These are phyloP conservation scores for Somateria mollissima DNA, from an alignment of 2,797 vertebrate genomes.

Conservation along the genomic window DNA sequence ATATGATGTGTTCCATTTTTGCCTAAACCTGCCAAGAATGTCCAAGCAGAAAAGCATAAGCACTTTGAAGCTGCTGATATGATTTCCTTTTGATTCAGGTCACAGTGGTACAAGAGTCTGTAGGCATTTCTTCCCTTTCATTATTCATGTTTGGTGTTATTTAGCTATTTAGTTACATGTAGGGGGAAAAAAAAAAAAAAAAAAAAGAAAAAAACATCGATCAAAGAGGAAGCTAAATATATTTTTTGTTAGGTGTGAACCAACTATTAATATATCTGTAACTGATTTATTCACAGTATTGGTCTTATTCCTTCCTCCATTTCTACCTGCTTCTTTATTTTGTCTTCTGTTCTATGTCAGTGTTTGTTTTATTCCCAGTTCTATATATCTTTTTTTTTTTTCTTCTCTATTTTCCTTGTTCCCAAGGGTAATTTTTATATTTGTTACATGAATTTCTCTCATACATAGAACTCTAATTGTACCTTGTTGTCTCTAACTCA, in stretches of 20 bases:
- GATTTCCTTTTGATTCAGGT: background rate
- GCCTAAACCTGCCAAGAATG: background rate
- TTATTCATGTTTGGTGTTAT: background rate
- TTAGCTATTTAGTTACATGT: background rate
- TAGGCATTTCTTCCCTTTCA: background rate
- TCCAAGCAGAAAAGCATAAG: background rate
- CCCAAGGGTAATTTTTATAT: background rate
- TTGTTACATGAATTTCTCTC: background rate
- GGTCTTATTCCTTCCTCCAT: background rate
- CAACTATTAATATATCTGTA: background rate
- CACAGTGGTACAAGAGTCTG: background rate
- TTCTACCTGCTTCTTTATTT: background rate
- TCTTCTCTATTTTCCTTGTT: background rate
- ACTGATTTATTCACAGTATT: background rate
- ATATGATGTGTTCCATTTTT: background rate
- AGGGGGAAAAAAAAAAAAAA: background rate
- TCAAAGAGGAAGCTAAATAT: background rate
- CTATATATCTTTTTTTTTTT: background rate
- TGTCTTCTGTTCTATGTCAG: background rate
- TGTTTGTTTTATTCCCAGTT: background rate
- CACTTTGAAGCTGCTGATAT: constrained; percentile 5
- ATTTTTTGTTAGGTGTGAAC: background rate
- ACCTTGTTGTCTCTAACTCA: background rate
- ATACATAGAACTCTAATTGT: background rate
- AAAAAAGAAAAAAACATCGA: background rate